Percentiles rank a stretch among this genome's conserved stretches.
Conservation (phyloP, 2,888 invertebrate genomes). For the Meiosimyza platycephala region DNA sequence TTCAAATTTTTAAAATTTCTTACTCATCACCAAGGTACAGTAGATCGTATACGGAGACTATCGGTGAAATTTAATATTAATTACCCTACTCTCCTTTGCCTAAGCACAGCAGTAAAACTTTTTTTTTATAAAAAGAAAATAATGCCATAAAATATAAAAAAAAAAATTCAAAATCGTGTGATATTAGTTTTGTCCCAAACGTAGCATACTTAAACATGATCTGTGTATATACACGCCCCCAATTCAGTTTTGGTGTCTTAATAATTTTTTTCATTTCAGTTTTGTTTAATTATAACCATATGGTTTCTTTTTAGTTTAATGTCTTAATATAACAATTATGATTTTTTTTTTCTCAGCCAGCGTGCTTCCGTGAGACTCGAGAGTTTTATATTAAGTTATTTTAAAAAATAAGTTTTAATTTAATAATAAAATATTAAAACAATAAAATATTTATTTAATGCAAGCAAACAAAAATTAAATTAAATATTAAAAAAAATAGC, state of each 20-base stretch:
- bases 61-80: too few species aligned
- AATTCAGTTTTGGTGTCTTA: constrained; percentile 22
- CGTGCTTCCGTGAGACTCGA: constrained; percentile 51
- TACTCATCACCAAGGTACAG: too few species aligned
- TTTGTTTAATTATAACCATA: background rate
- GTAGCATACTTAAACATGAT: background rate
- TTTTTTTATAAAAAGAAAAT: background rate
- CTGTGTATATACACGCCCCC: constrained; percentile 22
- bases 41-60: too few species aligned
- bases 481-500: constrained; percentile 37
- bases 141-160: constrained; percentile 8
- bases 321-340: background rate
- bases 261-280: background rate
- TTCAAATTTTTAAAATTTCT: too few species aligned
- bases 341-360: constrained; percentile 31
- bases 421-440: constrained; percentile 21
- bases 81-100: too few species aligned
- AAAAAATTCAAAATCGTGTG: background rate
- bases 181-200: constrained; percentile 15
- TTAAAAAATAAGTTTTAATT: constrained; percentile 32
- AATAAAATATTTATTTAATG: constrained; percentile 39
- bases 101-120: too few species aligned
- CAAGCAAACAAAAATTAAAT: constrained; percentile 33
- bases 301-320: background rate
- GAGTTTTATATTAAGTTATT: constrained; percentile 41